These are phyloP conservation scores for Trachelipus rathkii DNA, from an alignment of 1,140 invertebrate genomes.

Conservation along the genomic window DNA sequence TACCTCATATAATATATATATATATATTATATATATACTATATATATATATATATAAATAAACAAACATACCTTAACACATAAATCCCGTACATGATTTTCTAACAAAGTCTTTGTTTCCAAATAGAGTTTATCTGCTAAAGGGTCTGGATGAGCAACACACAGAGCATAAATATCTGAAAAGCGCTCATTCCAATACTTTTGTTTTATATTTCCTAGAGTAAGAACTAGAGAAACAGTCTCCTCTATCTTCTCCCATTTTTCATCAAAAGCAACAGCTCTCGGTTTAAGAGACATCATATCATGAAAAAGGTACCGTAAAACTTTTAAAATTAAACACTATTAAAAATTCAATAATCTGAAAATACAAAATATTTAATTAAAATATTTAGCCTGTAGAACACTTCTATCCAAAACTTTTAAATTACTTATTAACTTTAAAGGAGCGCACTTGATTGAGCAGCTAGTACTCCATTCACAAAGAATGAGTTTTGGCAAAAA, in stretches of 20 bases:
- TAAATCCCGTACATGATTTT: background rate
- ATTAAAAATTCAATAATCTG: no score
- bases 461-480: no score
- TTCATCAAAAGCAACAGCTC: background rate
- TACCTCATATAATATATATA: no score
- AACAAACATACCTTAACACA: background rate
- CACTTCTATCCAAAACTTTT: no score
- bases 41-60: background rate
- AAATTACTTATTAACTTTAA: no score
- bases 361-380: no score
- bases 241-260: slow-evolving; percentile 1
- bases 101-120: background rate
- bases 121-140: slow-evolving; percentile 6
- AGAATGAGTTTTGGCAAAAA: no score
- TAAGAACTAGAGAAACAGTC: background rate
- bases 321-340: no score
- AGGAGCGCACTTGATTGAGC: no score
- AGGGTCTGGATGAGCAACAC: slow-evolving; percentile 1
- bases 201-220: background rate
- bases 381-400: no score
- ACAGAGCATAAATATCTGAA: background rate
- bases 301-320: no score
- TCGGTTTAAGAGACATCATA: background rate
- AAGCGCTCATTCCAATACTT: slow-evolving; percentile 5
- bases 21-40: no score